phyloP scores from a whole-genome alignment of 2,888 invertebrate genomes.

The Strigamia maritima region DNA sequence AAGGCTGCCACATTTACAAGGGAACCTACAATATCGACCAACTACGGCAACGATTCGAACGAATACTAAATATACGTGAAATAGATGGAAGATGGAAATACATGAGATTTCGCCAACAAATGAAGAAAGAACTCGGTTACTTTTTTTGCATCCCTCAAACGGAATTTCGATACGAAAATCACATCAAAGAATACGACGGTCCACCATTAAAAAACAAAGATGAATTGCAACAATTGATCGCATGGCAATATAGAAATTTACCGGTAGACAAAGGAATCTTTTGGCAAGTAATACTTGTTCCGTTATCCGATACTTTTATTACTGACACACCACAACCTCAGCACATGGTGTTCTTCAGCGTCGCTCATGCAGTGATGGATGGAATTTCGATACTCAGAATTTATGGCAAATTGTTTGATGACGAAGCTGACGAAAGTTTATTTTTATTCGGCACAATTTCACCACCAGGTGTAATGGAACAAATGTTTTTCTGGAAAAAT shows the following conservation, averaged over 20 bases:
- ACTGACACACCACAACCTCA: not conserved
- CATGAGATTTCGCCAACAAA: not conserved
- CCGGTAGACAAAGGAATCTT: not conserved
- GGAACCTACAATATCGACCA: not conserved
- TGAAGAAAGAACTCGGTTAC: not conserved
- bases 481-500: not conserved
- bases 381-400: not conserved
- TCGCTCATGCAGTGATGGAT: not conserved
- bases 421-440: not conserved
- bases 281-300: not conserved
- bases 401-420: not conserved
- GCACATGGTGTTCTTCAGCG: not conserved
- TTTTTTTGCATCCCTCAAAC: not conserved
- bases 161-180: not conserved
- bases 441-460: not conserved
- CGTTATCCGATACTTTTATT: not conserved
- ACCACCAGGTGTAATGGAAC: not conserved
- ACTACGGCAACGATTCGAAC: not conserved
- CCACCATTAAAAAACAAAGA: not conserved
- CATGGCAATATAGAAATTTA: not conserved
- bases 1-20: not conserved
- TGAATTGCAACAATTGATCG: not conserved
- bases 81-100: not conserved
- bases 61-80: not conserved
- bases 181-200: not conserved